Evolutionary conservation across 2,888 invertebrate species (phyloP), one percentile per base, ranked within the genome.

Genomic region (Sesia bembeciformis): DNA sequence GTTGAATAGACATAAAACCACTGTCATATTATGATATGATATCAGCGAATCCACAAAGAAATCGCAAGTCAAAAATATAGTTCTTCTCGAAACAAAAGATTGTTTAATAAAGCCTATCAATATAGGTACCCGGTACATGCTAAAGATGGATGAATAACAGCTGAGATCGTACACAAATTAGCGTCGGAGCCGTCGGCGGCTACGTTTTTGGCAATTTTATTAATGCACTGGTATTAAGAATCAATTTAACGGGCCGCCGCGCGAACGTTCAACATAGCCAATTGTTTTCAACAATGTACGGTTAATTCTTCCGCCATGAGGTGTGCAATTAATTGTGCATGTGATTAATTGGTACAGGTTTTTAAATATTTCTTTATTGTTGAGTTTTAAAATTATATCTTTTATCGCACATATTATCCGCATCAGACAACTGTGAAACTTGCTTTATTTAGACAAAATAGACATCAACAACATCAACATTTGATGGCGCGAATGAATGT

Each of bases 181-280:
- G 66, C 58, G 59, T 4, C 61, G 8, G 8, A 61, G 62, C 65
- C 66, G 57, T 57, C 62, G 63, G 60, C 60, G 57, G 53, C 60
- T 68, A 64, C 74, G 63, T 62, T 74, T 82, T 80, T 72, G 78
- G 78, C 65, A 70, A 76, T 76, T 78, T 74, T 78, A 78, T 77
- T 76, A 74, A 82, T 77, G 73, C 65, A 65, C 64, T 58, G 66
- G 70, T 79, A 84, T 86, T 86, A 86, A 84, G 74, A 82, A 82
- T 80, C 83, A 86, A 86, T 87, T 84, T 84, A 42, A 41, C 41
- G 39, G 50, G 49, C 46, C 49, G 40, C 8, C 54, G 55, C 54
- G 54, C 65, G 65, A 71, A 67, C 68, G 62, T 61, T 60, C 60
- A 53, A 67, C 62, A 67, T 57, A 65, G 66, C 63, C 57, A 46